Percentiles rank a stretch among this genome's conserved stretches.
Evolutionary conservation across 2,888 invertebrate genomes (phyloP).

Genomic region (Aphidius colemani): DNA sequence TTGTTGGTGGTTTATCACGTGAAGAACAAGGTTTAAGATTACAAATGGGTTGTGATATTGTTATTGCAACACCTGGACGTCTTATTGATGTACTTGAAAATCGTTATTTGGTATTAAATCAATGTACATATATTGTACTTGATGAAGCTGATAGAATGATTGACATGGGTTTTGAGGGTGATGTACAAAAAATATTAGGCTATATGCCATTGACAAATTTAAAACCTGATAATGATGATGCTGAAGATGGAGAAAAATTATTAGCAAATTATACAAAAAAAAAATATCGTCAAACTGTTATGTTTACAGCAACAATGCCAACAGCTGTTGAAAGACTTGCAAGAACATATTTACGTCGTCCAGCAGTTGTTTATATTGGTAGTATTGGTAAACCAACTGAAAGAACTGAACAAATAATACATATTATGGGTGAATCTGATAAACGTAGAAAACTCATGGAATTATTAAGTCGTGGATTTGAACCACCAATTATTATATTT

Average conservation of each 20-base stretch:
- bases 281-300: constrained; percentile 98
- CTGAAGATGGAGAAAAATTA: constrained; percentile 89
- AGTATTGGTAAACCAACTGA: constrained; percentile 97
- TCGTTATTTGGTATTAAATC: constrained; percentile 84
- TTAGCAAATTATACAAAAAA: constrained; percentile 95
- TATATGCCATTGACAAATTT: constrained; percentile 97
- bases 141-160: constrained; percentile 99
- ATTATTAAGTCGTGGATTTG: constrained; percentile 85
- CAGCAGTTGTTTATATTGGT: constrained; percentile 97
- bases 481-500: constrained; percentile 98
- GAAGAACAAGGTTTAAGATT: constrained; percentile 98
- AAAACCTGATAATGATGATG: constrained; percentile 98
- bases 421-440: constrained; percentile 92
- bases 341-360: constrained; percentile 89
- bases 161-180: constrained; percentile 99
- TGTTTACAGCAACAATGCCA: constrained; percentile 99
- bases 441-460: constrained; percentile 96
- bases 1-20: constrained; percentile 96
- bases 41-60: constrained; percentile 97
- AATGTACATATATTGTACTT: constrained; percentile 96
- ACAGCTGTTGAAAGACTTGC: constrained; percentile 96
- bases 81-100: constrained; percentile 98
- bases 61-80: constrained; percentile 99
- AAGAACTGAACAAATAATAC: constrained; percentile 95
- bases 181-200: constrained; percentile 96